phyloP scores from a whole-genome alignment of 2,113 vertebrate species.

The Prunella himalayana region DNA sequence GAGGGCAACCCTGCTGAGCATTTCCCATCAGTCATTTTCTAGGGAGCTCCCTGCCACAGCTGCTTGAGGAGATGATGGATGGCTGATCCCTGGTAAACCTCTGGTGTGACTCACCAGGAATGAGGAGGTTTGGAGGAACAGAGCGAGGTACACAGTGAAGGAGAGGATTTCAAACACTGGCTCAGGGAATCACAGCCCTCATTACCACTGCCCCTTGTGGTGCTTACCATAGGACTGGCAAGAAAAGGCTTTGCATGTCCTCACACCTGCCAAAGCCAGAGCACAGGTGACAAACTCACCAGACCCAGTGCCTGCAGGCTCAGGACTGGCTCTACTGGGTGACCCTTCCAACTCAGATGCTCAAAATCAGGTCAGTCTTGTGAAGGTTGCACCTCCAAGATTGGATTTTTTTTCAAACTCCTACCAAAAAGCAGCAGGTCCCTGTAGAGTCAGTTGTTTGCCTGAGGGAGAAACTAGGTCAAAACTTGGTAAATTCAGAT shows the following conservation, averaged over 20 bases:
- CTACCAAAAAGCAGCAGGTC: background rate
- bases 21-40: background rate
- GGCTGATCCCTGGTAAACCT: background rate
- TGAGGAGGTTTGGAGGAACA: background rate
- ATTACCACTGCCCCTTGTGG: accelerated
- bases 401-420: accelerated
- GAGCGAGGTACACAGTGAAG: background rate
- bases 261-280: background rate
- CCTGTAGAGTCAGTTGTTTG: background rate
- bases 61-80: background rate
- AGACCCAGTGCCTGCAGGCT: background rate
- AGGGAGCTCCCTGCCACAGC: background rate
- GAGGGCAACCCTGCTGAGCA: background rate
- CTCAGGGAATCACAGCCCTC: background rate
- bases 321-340: background rate
- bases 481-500: background rate
- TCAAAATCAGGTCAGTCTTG: background rate
- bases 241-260: background rate
- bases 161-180: background rate
- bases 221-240: background rate
- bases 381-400: background rate
- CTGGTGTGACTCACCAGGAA: accelerated
- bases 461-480: background rate
- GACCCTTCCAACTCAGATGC: background rate
- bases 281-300: background rate